Evolutionary conservation across 2,797 vertebrate species (phyloP).

Genomic region (Tokudaia tokunoshimensis): DNA sequence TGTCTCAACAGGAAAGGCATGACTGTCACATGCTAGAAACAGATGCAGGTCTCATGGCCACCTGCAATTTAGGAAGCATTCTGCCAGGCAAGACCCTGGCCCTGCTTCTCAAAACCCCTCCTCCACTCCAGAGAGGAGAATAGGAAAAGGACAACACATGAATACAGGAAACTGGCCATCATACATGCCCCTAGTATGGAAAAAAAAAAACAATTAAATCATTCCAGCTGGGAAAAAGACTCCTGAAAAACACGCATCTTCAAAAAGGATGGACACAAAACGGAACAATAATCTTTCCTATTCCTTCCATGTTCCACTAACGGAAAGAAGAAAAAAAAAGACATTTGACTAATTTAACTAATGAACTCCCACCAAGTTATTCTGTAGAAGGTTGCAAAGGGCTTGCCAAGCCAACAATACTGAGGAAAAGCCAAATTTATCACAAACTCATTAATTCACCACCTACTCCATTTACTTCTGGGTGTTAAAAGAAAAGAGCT

Average conservation of each 20-base stretch:
- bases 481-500: background rate
- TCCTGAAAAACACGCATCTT: constrained; percentile 61
- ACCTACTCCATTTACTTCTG: background rate
- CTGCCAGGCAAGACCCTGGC: rapidly evolving
- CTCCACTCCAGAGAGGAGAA: background rate
- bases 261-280: constrained; percentile 24
- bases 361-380: background rate
- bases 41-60: background rate
- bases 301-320: background rate
- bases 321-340: background rate
- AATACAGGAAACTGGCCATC: background rate
- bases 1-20: background rate
- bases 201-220: constrained; percentile 79
- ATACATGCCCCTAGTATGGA: constrained; percentile 20
- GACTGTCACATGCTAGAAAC: background rate
- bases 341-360: background rate
- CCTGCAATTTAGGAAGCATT: background rate
- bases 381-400: background rate
- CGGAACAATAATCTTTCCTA: background rate
- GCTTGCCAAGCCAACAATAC: background rate
- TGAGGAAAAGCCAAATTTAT: background rate
- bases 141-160: background rate
- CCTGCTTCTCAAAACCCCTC: rapidly evolving
- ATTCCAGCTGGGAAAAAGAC: constrained; percentile 74
- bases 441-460: background rate